Evolutionary conservation across 92 coral and sea anemone species (phyloP), one percentile per base, ranked within the genome.

Genomic region (Phenganax subtilis): DNA sequence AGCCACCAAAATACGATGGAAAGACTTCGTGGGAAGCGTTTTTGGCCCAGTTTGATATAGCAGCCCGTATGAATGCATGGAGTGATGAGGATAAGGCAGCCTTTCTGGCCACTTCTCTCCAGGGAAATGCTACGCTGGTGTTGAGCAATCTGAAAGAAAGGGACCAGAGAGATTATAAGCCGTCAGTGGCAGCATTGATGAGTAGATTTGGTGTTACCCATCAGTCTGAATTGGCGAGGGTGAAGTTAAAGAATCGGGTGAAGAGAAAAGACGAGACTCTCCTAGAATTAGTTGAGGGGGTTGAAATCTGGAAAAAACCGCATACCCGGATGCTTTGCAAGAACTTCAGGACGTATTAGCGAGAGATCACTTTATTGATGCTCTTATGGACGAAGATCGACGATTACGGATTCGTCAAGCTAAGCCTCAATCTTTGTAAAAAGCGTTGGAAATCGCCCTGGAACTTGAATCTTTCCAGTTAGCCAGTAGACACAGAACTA

Each of bases 191-290:
- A 10, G 77, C 77, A 29, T 44, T 84, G n/a, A 81, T 71, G 9
- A 55, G 81, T 7, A n/a, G 84, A 7, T 84, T 84, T 55, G 87
- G 87, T 17, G 72, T 75, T 3, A 44, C 77, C 10, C 87, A 84
- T 51, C 87, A 77, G 64, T 76, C 84, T 7, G 87, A 84, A 56
- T 56, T 84, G 87, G 72, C 72, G 8, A 66, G 83, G 54, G 84
- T 84, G 11, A 62, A 77, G 79, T 65, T 84, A 47, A 72, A 37
- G 58, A 72, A 62, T 27, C 59, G 82, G 8, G 57, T 55, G 25
- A 84, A 37, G 70, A 64, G 31, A 54, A 72, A 55, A 70, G 77
- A 84, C 0, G 83, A 76, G 56, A 63, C 87, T 51, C 37, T 84
- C 16, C 83, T 84, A 11, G 72, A 77, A 77, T 47, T 84, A 74